Evolutionary conservation across 2,113 vertebrate species (phyloP), one percentile per base, ranked within the genome.

Genomic region (Ranitomeya imitator): DNA sequence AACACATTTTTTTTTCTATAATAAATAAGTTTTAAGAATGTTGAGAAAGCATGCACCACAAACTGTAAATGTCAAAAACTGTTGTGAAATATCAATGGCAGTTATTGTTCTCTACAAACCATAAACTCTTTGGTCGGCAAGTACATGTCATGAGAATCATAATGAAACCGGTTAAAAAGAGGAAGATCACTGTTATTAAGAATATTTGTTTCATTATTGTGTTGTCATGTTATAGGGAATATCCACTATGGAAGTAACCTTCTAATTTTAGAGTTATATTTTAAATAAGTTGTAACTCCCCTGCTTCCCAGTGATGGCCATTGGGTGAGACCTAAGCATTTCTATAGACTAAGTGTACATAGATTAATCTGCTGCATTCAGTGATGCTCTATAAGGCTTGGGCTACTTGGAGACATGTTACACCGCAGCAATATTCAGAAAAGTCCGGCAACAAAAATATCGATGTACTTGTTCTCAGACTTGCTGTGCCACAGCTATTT

Each of bases 201-300:
- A 51, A 51, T 16, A 18, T 81, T 37, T 82, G 79, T 63, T 83
- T 65, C 18, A 65, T 83, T 83, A 11, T 61, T 21, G 14, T 61
- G 6, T 45, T 81, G 19, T n/a, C 77, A 10, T 51, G 11, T 37
- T 51, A 51, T 6, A 71, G 67, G n/a, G 23, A 71, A 14, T 71
- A n/a, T 13, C 69, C 8, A 31, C 26, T 37, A 16, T 73, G 31
- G 69, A 37, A n/a, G 4, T 4, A 51, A 76, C 31, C 31, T 76
- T 45, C 37, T 76, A 0, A 76, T 9, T 31, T 57, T 45, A 45
- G 37, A 45, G 37, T 45, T 45, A 45, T 45, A 45, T 45, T 45
- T 45, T 45, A 45, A 45, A 45, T 45, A 37, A 37, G 37, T 45
- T 45, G 37, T 45, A 45, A 45, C 37, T 45, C 37, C 37, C 37